Conservation (phyloP, 2,113 vertebrate species). For the Myotis davidii region DNA sequence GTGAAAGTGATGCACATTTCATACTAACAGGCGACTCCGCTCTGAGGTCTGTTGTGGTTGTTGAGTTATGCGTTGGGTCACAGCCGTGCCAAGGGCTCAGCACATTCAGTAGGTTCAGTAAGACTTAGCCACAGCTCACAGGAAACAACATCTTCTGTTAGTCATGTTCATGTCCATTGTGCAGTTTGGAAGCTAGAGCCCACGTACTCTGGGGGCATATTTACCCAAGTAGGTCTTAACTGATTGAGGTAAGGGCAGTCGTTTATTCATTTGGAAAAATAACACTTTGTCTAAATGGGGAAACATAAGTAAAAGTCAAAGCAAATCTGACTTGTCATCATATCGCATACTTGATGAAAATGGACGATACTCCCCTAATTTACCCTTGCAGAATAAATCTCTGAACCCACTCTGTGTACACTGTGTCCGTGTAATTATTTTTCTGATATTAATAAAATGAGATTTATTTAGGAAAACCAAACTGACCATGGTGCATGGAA, state of each 20-base stretch:
- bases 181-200: not conserved
- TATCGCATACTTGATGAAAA: not conserved
- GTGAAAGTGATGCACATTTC: too few relatives aligned
- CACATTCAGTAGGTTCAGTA: too few relatives aligned
- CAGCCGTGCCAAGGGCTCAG: too few relatives aligned
- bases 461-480: not conserved
- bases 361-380: not conserved
- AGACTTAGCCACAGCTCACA: too few relatives aligned
- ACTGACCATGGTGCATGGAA: not conserved
- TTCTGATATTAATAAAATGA: not conserved
- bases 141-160: too few relatives aligned
- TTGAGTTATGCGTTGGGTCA: too few relatives aligned
- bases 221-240: not conserved
- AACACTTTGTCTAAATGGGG: not conserved
- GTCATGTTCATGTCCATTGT: not conserved
- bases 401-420: not conserved
- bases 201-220: not conserved
- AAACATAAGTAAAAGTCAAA: not conserved
- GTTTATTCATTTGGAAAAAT: conserved; percentile 2
- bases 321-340: not conserved
- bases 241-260: not conserved
- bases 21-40: too few relatives aligned
- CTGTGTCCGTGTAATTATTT: not conserved
- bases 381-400: not conserved
- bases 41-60: too few relatives aligned